Base-by-base conservation (phyloP, 2,113 vertebrate genomes). In the Microtus montanus region DNA sequence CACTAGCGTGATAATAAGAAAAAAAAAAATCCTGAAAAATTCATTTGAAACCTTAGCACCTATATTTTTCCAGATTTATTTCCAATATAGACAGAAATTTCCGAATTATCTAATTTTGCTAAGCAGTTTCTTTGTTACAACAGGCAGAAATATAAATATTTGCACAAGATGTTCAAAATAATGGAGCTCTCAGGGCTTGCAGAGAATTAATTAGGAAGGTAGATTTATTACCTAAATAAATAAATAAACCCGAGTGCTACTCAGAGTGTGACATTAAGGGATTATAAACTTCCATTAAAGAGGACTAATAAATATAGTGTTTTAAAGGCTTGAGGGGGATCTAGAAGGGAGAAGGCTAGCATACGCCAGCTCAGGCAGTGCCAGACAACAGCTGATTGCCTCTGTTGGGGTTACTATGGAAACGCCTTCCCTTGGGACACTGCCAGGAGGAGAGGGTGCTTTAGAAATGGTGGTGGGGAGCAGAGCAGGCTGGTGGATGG, bases 361-460 rank as follows among this genome's bases (percentile, higher is more conserved):
- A 5, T 88, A 87, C 96, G 98, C 97, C 98, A 98, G 98, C 97
- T 96, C 95, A 93, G 98, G 98, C 92, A 30, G 97, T 91, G 98
- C 96, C 98, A 99, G 99, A 98, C 98, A 98, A 98, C 99, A 99
- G 99, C 99, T 99, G 99, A 99, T 98, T 96, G 98, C 98, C 98
- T 99, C 98, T 98, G 93, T 80, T 0, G 97, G 95, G 97, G 98
- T 99, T 98, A 97, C 99, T 99, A 99, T 99, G 99, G 99, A 98
- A 99, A 99, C 99, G 5, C 92, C 93, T 97, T 98, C 99, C 99
- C 99, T 96, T 74, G 98, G 98, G 98, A 99, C 97, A 98, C 97
- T 98, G 98, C 98, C 97, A 98, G 88, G 98, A 96, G 98, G 98
- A 98, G 90, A 96, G 98, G 97, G 95, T 38, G 90, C 92, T 96